A percentile compares a stretch with the other conserved stretches of the same genome.
These are phyloP conservation scores for Geococcyx californianus DNA, from an alignment of 2,113 vertebrate species.

Conservation along the genomic window DNA sequence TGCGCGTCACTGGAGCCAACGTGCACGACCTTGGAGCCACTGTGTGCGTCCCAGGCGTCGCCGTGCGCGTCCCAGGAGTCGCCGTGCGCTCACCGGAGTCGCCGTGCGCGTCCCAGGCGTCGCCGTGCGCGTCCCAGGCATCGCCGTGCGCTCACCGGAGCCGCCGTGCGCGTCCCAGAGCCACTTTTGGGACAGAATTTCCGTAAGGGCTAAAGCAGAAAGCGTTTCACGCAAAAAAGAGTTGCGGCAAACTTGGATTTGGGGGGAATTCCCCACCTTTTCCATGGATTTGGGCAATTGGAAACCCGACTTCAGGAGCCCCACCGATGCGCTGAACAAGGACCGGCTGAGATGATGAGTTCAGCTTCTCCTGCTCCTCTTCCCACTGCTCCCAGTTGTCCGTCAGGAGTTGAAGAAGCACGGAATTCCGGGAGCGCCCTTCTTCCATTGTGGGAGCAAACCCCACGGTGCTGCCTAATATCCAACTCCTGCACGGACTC, in stretches of 20 bases:
- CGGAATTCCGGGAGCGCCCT: background rate
- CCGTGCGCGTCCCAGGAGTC: no score
- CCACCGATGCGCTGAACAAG: no score
- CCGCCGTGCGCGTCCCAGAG: no score
- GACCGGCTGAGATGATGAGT: background rate
- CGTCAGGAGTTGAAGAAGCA: background rate
- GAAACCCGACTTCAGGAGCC: background rate
- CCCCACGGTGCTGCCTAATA: background rate
- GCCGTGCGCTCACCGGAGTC: no score
- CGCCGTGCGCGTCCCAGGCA: no score
- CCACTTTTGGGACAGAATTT: background rate
- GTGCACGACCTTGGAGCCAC: no score
- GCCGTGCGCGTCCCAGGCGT: no score
- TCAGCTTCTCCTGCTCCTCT: background rate
- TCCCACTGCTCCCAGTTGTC: background rate
- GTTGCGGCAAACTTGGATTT: background rate
- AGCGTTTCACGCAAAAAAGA: accelerated
- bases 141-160: no score
- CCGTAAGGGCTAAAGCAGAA: accelerated
- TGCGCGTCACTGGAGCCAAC: no score
- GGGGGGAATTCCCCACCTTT: background rate
- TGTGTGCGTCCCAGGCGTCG: no score
- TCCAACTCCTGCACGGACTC: no score
- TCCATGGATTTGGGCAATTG: background rate
- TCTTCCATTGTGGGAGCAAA: background rate